Evolutionary conservation across 1,140 invertebrate genomes (phyloP), one percentile per base, ranked within the genome.

Genomic region (Aphidius gifuensis): DNA sequence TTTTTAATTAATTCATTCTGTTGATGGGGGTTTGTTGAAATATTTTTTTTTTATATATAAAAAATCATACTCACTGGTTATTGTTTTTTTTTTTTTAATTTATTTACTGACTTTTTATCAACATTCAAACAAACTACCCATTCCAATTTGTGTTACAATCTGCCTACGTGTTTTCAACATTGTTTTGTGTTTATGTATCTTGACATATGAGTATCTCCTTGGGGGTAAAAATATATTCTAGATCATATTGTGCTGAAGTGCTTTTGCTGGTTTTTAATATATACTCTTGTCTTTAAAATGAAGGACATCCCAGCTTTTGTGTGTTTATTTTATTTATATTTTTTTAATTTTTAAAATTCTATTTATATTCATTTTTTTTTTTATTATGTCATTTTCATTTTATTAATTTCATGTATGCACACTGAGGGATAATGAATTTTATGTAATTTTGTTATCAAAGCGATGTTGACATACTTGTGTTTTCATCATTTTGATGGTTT

Each of bases 1-100:
- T 69, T 72, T 71, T 70, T 66, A 68, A 63, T 70, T 66, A 66
- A 66, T 64, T 63, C 59, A 50, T 66, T 60, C 58, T 60, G 55
- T 54, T 48, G 23, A 32, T 32, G 61, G 61, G 46, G 16, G 38
- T 42, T 9, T 48, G 59, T 59, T 51, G 38, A 23, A 45, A 48
- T 40, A 40, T 5, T 59, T 5, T 43, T 42, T 11, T 39, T 16
- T 47, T 53, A 6, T 21, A 42, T 16, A 16, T 16, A 16, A 0
- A 16, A 16, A 16, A 16, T 16, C 16, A 16, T 16, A 16, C 16
- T 16, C 16, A 16, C 16, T 16, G 16, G 16, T 21, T 46, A 21
- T n/a, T 5, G 46, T 46, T 44, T 9, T 32, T 60, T 50, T 61
- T 53, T 39, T 54, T 32, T 55, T 11, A 45, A 47, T 47, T 23